Evolutionary conservation across 2,888 invertebrate genomes (phyloP), one percentile per base, ranked within the genome.

Genomic region (Drosophila subquinaria): DNA sequence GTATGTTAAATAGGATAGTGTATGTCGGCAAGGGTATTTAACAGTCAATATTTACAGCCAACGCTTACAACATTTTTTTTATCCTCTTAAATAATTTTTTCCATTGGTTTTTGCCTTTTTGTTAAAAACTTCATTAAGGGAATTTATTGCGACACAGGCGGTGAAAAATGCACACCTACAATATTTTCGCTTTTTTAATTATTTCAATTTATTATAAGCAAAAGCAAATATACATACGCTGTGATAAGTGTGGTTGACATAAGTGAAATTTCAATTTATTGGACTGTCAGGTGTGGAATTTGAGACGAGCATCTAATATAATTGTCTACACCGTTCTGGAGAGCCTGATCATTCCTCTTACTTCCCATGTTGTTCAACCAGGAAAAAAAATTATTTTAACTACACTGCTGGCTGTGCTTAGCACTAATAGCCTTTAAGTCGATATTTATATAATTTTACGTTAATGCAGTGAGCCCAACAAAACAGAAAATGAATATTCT

Each of bases 111-210:
- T 74, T 60, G 17, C 15, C 33, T 59, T 71, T 87, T 74, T 66
- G 81, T 59, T 56, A 50, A 79, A 57, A 89, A 81, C 89, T 89
- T 84, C 79, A 84, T 89, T 84, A 84, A 73, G 76, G 68, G 65
- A 79, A 88, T 89, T 84, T 88, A 81, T 84, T 81, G 73, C 68
- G 51, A 60, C 64, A 33, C 66, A 61, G 69, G 43, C 61, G 30
- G n/a, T 66, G 65, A 75, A 81, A 80, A 85, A 69, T 66, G 69
- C 61, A 17, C 81, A 82, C 66, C 69, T 74, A 70, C 71, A 68
- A 70, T 51, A 75, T 69, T 82, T 73, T 69, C 57, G 57, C 70
- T 50, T 69, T 57, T 71, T 88, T 77, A 88, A 88, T 88, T 88
- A 82, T 83, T 86, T 82, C 81, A 88, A 86, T 76, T 65, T 45